Base-by-base conservation (phyloP, 1,140 invertebrate genomes). In the Leptonema lineaticorne region DNA sequence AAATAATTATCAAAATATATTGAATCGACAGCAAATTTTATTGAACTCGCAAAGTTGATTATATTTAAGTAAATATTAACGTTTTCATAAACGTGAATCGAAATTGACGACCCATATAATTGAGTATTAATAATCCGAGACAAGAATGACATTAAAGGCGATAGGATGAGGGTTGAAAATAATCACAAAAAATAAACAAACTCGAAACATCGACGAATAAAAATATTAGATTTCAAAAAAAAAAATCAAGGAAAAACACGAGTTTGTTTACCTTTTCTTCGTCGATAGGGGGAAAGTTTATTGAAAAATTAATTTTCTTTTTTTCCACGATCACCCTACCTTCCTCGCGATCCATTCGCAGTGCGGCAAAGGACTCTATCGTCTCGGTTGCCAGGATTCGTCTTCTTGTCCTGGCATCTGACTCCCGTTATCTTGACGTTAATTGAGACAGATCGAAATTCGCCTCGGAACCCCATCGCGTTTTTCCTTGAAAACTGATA, bases 391-490 rank as follows among this genome's bases (percentile, higher is more conserved):
- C 3, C 37, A 16, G 37, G 37, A n/a, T 45, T 45, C 37, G 37
- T 45, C 24, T 53, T 53, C n/a, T 28, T 30, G 53, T 63, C 62
- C 37, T 56, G 58, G 58, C 58, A 28, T 57, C 63, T 68, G 67
- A 68, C 46, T 66, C n/a, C 62, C 62, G 70, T 68, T 63, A 68
- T 68, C 56, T 65, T 67, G 70, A 68, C 70, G 63, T 72, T 72
- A 72, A 72, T 72, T 72, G 67, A 72, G 70, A 72, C 70, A 67
- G 70, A 72, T 72, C 67, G 57, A 63, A 72, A 69, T 72, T 72
- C 65, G 65, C 62, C 29, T 59, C 26, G 63, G n/a, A n/a, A n/a
- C n/a, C n/a, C n/a, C n/a, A n/a, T 50, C 70, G 37, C 28, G 66
- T 33, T 45, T 72, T 67, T 59, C 37, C 66, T 50, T 64, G 62